These are phyloP conservation scores for Hoplias malabaricus DNA, from an alignment of 2,113 vertebrate species.

Conservation along the genomic window DNA sequence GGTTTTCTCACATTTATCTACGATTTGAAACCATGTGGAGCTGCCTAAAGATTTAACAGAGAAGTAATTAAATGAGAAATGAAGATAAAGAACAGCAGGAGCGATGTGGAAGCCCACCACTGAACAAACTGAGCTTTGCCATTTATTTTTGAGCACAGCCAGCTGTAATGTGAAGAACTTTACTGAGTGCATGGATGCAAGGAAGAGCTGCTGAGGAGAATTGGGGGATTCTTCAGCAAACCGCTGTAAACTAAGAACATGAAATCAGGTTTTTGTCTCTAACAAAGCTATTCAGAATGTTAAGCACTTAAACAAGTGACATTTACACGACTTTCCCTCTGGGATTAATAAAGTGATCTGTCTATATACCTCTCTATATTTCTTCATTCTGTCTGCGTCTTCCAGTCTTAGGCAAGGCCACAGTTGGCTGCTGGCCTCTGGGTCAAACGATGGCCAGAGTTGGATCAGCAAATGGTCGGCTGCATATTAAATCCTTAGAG, in stretches of 20 bases:
- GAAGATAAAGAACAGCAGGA: conserved; percentile 12
- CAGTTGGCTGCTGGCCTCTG: too few relatives aligned
- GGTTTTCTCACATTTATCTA: conserved; percentile 39
- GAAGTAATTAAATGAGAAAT: conserved; percentile 31
- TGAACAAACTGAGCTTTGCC: conserved; percentile 20
- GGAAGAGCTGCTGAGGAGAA: not conserved
- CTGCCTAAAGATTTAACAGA: conserved; percentile 23
- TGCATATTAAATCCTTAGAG: too few relatives aligned
- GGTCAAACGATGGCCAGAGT: too few relatives aligned
- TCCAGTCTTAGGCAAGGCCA: too few relatives aligned
- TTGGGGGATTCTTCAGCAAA: not conserved
- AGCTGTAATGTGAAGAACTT: not conserved
- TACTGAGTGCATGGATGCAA: not conserved
- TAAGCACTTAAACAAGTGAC: too few relatives aligned
- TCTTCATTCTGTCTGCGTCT: too few relatives aligned
- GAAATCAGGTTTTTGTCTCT: too few relatives aligned
- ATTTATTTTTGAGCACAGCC: not conserved
- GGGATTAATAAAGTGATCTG: too few relatives aligned
- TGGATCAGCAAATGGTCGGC: too few relatives aligned
- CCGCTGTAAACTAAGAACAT: not conserved
- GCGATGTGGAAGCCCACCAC: conserved; percentile 17
- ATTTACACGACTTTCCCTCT: too few relatives aligned
- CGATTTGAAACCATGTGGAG: conserved; percentile 19
- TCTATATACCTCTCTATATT: too few relatives aligned
- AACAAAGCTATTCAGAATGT: too few relatives aligned